Evolutionary conservation across 2,888 invertebrate genomes (phyloP).

Genomic region (Tiphia femorata): DNA sequence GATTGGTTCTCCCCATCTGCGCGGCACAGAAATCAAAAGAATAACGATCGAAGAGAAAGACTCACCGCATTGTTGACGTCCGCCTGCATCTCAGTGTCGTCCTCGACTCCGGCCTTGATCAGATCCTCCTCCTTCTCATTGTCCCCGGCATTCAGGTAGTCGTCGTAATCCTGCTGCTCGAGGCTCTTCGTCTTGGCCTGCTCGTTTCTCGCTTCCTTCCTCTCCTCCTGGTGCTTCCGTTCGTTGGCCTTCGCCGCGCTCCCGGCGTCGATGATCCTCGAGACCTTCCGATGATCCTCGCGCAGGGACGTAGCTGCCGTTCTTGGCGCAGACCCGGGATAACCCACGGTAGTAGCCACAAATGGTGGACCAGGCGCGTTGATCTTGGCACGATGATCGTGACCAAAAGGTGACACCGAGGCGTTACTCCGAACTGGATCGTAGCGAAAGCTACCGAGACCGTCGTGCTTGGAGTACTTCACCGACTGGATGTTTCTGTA

Average conservation of each 20-base stretch:
- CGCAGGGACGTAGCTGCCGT: neutral
- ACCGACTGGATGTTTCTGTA: conserved; percentile 48
- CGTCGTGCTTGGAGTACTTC: conserved; percentile 51
- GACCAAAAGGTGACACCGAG: neutral
- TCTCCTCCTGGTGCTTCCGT: conserved; percentile 20
- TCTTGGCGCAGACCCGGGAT: neutral
- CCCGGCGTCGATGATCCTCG: conserved; percentile 11
- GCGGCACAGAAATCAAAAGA: too few relatives aligned
- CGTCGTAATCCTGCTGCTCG: conserved; percentile 60
- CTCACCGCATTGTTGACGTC: conserved; percentile 60
- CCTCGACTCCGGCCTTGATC: conserved; percentile 41
- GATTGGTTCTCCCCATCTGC: too few relatives aligned
- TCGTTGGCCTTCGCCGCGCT: conserved; percentile 17
- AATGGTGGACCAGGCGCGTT: neutral
- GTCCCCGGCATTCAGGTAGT: conserved; percentile 51
- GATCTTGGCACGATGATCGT: conserved; percentile 4
- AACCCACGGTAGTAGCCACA: neutral
- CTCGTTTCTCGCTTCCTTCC: conserved; percentile 23
- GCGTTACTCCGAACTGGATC: too few relatives aligned
- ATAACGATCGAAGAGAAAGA: conserved; percentile 14
- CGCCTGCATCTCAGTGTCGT: conserved; percentile 54
- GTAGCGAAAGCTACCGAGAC: too few relatives aligned
- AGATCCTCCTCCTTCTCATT: conserved; percentile 55
- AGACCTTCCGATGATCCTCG: neutral
- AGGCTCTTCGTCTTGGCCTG: conserved; percentile 49